These are phyloP conservation scores for Beroe forskalii DNA, from an alignment of 37 sponge, comb jelly and placozoan species.

Conservation along the genomic window DNA sequence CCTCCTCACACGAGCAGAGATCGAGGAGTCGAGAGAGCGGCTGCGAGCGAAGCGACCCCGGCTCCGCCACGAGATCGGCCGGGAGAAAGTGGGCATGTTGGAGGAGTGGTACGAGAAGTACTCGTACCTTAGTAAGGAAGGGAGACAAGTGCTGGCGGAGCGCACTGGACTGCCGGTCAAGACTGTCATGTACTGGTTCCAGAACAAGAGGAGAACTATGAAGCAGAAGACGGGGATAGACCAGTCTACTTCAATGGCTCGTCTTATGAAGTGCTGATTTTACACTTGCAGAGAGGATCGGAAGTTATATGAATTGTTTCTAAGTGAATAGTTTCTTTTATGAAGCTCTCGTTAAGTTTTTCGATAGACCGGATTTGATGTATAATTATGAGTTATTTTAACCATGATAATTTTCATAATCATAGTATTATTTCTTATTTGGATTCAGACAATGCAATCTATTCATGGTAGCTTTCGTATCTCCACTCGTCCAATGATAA, in stretches of 20 bases:
- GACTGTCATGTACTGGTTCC: constrained; percentile 65
- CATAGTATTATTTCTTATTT: no score
- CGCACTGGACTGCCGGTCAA: constrained; percentile 45
- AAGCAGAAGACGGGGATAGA: constrained; percentile 62
- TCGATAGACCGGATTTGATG: no score
- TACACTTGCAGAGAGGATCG: no score
- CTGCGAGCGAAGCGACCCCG: constrained; percentile 38
- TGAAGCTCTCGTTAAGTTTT: no score
- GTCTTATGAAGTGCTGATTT: constrained; percentile 54
- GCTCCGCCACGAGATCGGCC: constrained; percentile 56
- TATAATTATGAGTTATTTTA: no score
- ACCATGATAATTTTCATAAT: no score
- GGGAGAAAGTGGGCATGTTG: background rate
- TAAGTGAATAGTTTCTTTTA: no score
- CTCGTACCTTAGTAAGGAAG: constrained; percentile 42
- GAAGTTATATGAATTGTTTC: no score
- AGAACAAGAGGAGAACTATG: constrained; percentile 52
- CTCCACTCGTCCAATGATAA: no score
- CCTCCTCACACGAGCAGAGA: constrained; percentile 38
- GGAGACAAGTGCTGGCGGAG: background rate
- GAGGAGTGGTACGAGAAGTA: constrained; percentile 59
- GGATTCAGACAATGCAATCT: no score
- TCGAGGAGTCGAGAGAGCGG: constrained; percentile 31
- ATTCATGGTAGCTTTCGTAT: no score
- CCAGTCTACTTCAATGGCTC: constrained; percentile 38